phyloP scores from a whole-genome alignment of 2,113 vertebrate species.

The Zosterops lateralis region DNA sequence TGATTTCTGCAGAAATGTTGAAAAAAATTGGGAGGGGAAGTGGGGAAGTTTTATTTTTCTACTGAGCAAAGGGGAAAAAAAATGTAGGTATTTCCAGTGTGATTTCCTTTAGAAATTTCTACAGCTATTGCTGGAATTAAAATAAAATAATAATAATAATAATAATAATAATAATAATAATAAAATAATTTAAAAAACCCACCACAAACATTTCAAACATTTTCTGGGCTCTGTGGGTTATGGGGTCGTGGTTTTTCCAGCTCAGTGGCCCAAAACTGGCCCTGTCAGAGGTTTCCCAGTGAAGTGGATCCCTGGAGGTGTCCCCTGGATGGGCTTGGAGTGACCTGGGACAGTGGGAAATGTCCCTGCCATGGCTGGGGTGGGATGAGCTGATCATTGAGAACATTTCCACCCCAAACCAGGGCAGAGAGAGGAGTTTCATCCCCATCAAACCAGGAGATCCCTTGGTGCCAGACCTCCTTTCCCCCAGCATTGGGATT shows the following conservation, averaged over 20 bases:
- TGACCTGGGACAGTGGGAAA: neutral
- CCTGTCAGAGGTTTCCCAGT: neutral
- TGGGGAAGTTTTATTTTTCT: neutral
- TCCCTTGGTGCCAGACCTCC: neutral
- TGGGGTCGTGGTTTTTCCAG: neutral
- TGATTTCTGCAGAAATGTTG: neutral
- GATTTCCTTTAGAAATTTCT: neutral
- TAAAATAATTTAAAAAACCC: neutral
- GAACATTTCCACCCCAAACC: neutral
- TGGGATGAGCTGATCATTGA: neutral
- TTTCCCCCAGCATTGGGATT: neutral
- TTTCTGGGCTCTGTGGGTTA: accelerated
- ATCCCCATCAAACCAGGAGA: too few species aligned
- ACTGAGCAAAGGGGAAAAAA: neutral
- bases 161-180: too few species aligned
- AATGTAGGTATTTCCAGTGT: neutral
- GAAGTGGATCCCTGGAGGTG: neutral
- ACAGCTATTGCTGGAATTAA: neutral
- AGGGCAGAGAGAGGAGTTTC: neutral
- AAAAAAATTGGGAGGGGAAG: neutral
- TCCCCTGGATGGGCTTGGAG: accelerated
- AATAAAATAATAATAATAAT: too few species aligned
- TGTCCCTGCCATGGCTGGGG: neutral
- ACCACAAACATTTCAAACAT: too few species aligned
- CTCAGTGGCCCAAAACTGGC: neutral